phyloP scores from a whole-genome alignment of 2,888 invertebrate species.

The Thereva nobilitata region DNA sequence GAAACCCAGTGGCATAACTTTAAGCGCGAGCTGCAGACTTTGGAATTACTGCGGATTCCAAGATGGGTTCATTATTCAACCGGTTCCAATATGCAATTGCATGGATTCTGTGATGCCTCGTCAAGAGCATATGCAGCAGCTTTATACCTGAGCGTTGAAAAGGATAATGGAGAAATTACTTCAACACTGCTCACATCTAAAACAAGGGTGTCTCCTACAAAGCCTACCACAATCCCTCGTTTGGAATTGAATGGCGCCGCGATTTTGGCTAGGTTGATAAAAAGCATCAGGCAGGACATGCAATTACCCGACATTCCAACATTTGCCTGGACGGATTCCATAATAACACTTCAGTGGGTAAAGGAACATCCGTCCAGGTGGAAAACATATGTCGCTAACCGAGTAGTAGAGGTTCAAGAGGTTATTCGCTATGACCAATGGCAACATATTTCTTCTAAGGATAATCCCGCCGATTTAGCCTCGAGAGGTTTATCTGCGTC shows the following conservation, averaged over 20 bases:
- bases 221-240: slow-evolving; percentile 42
- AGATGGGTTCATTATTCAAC: neutral
- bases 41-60: neutral
- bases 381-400: slow-evolving; percentile 12
- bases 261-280: neutral
- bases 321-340: slow-evolving; percentile 11
- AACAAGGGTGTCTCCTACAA: slow-evolving; percentile 34
- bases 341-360: slow-evolving; percentile 12
- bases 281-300: neutral
- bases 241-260: slow-evolving; percentile 42
- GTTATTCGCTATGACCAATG: neutral
- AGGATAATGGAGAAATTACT: neutral
- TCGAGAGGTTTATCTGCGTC: neutral
- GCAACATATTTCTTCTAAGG: neutral
- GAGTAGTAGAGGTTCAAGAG: slow-evolving; percentile 5
- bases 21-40: neutral
- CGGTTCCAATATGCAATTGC: neutral
- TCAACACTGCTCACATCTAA: neutral
- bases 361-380: neutral
- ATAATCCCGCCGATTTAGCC: neutral
- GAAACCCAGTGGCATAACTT: neutral
- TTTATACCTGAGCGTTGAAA: neutral
- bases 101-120: slow-evolving; percentile 17
- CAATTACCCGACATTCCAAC: neutral
- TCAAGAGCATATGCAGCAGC: slow-evolving; percentile 15